A percentile compares a stretch with the other conserved stretches of the same genome.
Evolutionary conservation across 2,888 invertebrate genomes (phyloP).

Genomic region (Thereva unica): DNA sequence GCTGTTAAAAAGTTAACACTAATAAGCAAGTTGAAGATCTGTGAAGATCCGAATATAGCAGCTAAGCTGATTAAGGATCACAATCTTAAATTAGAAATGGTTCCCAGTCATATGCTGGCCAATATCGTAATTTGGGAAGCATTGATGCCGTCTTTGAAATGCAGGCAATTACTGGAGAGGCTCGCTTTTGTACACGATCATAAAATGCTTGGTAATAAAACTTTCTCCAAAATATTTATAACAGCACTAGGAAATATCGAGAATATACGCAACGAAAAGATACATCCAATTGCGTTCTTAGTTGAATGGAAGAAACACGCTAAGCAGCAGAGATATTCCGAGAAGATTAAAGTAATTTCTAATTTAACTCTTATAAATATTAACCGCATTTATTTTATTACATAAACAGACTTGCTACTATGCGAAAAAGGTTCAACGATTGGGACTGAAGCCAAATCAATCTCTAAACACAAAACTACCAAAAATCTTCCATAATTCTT

Average conservation of each 20-base stretch:
- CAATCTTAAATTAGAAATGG: slow-evolving; percentile 48
- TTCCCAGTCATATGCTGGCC: slow-evolving; percentile 48
- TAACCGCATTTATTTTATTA: neutral
- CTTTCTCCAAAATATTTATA: slow-evolving; percentile 42
- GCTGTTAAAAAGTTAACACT: slow-evolving; percentile 38
- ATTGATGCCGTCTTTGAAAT: slow-evolving; percentile 48
- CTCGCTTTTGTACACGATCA: slow-evolving; percentile 46
- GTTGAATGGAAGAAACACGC: slow-evolving; percentile 43
- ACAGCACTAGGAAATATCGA: slow-evolving; percentile 44
- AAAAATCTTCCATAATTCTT: slow-evolving; percentile 40
- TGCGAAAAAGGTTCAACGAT: slow-evolving; percentile 15
- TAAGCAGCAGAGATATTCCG: slow-evolving; percentile 35
- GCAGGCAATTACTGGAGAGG: slow-evolving; percentile 47
- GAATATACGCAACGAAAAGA: slow-evolving; percentile 44
- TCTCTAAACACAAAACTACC: slow-evolving; percentile 13
- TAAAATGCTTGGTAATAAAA: slow-evolving; percentile 44
- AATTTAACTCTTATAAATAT: neutral
- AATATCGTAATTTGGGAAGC: slow-evolving; percentile 45
- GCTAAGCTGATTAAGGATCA: slow-evolving; percentile 44
- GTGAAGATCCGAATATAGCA: slow-evolving; percentile 37
- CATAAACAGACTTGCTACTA: slow-evolving; percentile 28
- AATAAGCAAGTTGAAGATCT: slow-evolving; percentile 48
- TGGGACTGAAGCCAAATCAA: slow-evolving; percentile 3
- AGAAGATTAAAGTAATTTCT: slow-evolving; percentile 37
- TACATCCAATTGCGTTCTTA: slow-evolving; percentile 49